phyloP scores from a whole-genome alignment of 2,888 invertebrate genomes.

The Cheilosia urbana region DNA sequence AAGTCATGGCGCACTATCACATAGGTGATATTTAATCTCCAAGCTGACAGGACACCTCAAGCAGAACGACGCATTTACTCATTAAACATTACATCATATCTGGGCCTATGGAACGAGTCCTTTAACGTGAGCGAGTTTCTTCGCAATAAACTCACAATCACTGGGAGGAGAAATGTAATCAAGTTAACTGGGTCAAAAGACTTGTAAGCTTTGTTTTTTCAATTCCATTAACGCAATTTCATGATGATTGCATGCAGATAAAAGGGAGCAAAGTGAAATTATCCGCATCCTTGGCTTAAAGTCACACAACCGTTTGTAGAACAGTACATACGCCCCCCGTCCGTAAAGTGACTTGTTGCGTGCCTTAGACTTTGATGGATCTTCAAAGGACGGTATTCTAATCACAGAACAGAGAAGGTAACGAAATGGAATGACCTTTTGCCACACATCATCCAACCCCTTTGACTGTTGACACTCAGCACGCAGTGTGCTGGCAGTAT shows the following conservation, averaged over 20 bases:
- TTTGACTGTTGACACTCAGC: constrained; percentile 25
- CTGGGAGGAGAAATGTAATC: constrained; percentile 34
- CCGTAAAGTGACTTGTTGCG: constrained; percentile 56
- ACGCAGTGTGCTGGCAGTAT: no score
- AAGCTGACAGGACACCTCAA: not conserved
- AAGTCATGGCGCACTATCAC: not conserved
- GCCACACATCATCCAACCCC: constrained; percentile 16
- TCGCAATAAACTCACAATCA: constrained; percentile 24
- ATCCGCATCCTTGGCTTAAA: constrained; percentile 13
- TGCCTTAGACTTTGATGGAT: constrained; percentile 43
- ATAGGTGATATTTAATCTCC: not conserved
- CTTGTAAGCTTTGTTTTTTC: constrained; percentile 34
- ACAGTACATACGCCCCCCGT: not conserved
- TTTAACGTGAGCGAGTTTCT: not conserved
- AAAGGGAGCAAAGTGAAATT: constrained; percentile 53
- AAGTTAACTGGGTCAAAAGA: constrained; percentile 62
- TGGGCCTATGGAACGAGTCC: not conserved
- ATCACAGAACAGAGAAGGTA: constrained; percentile 25
- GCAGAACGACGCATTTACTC: not conserved
- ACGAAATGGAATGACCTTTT: constrained; percentile 35
- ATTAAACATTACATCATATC: not conserved
- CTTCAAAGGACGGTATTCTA: constrained; percentile 27
- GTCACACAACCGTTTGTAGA: not conserved
- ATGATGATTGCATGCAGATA: constrained; percentile 67
- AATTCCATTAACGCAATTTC: constrained; percentile 69